These are phyloP conservation scores for Luperina nickerlii DNA, from an alignment of 2,888 invertebrate species.

Conservation along the genomic window DNA sequence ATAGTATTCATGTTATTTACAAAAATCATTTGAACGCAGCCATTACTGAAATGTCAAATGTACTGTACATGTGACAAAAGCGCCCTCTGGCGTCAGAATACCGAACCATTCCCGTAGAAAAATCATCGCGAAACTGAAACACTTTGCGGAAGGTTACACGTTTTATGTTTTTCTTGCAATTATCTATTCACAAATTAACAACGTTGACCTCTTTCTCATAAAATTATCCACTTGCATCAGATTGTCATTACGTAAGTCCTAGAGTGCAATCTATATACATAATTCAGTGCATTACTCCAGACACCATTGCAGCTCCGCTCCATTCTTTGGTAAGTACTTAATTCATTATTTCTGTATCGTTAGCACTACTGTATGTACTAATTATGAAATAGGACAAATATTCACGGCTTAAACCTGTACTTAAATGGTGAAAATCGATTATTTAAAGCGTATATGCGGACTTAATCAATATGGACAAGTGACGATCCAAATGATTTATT, in stretches of 20 bases:
- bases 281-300: constrained; percentile 52
- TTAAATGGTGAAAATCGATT: constrained; percentile 19
- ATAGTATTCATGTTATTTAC: neutral
- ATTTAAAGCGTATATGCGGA: constrained; percentile 54
- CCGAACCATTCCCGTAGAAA: constrained; percentile 28
- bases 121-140: constrained; percentile 44
- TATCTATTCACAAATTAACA: constrained; percentile 32
- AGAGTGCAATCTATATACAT: constrained; percentile 49
- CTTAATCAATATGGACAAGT: constrained; percentile 47
- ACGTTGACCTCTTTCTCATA: constrained; percentile 15
- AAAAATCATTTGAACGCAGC: constrained; percentile 35
- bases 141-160: constrained; percentile 61
- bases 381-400: constrained; percentile 13
- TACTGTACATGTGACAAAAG: constrained; percentile 18
- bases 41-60: constrained; percentile 52
- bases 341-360: constrained; percentile 66
- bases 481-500: constrained; percentile 64
- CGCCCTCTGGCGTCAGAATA: constrained; percentile 24
- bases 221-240: constrained; percentile 28
- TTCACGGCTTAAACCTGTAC: neutral
- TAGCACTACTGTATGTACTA: neutral
- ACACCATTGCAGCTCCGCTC: constrained; percentile 51
- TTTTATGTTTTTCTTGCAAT: constrained; percentile 58
- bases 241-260: constrained; percentile 40
- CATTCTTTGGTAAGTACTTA: constrained; percentile 71